Evolutionary conservation across 2,888 invertebrate genomes (phyloP).

Genomic region (Sinopyrophorus schimmeli): DNA sequence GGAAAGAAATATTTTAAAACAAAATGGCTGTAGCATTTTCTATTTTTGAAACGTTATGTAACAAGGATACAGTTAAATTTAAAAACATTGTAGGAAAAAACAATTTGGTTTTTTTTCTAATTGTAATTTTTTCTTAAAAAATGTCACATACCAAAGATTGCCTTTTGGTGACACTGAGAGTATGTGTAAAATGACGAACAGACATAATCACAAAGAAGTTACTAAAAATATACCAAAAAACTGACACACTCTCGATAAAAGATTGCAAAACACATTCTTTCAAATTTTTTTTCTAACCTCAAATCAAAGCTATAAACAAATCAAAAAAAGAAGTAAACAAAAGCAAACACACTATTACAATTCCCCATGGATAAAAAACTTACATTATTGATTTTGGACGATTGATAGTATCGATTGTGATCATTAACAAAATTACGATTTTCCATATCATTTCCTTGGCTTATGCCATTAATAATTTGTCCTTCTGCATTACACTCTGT

Average conservation of each 20-base stretch:
- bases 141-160: slow-evolving; percentile 23
- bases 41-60: slow-evolving; percentile 24
- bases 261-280: slow-evolving; percentile 20
- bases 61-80: slow-evolving; percentile 10
- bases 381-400: slow-evolving; percentile 28
- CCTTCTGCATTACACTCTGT: slow-evolving; percentile 29
- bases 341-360: slow-evolving; percentile 19
- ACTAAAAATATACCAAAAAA: slow-evolving; percentile 7
- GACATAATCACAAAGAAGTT: slow-evolving; percentile 18
- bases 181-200: slow-evolving; percentile 14
- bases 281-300: slow-evolving; percentile 21
- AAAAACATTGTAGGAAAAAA: slow-evolving; percentile 10
- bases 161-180: slow-evolving; percentile 17
- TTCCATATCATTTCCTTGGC: slow-evolving; percentile 29
- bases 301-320: slow-evolving; percentile 28
- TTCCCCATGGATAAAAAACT: slow-evolving; percentile 15
- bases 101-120: neutral
- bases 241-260: slow-evolving; percentile 5
- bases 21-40: slow-evolving; percentile 18
- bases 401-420: slow-evolving; percentile 23
- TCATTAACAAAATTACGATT: slow-evolving; percentile 25
- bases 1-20: slow-evolving; percentile 6
- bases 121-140: slow-evolving; percentile 1
- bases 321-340: slow-evolving; percentile 27
- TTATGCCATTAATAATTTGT: slow-evolving; percentile 6